A percentile compares a stretch with the other conserved stretches of the same genome.
phyloP scores from a whole-genome alignment of 2,888 invertebrate genomes.

The Minunthozetes semirufus region DNA sequence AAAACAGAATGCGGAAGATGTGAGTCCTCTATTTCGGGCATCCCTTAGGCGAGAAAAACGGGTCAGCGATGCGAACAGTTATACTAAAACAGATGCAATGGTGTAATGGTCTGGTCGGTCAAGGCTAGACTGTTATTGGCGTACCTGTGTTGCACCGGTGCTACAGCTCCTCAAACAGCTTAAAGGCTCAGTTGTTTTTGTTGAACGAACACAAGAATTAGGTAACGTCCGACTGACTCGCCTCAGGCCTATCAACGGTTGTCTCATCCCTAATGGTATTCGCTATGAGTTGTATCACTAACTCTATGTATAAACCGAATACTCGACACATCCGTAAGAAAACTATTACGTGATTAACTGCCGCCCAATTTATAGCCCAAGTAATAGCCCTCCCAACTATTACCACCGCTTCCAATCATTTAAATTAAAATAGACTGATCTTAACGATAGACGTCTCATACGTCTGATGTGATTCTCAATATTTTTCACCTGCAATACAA shows the following conservation, averaged over 20 bases:
- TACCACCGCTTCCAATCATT: slow-evolving; percentile 1
- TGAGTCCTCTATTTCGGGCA: slow-evolving; percentile 5
- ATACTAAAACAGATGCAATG: neutral
- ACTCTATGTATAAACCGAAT: neutral
- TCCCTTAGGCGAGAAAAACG: slow-evolving; percentile 21
- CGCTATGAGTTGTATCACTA: neutral
- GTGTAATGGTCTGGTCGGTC: slow-evolving; percentile 4
- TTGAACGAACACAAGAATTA: neutral
- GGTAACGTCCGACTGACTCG: slow-evolving; percentile 10
- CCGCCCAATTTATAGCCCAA: neutral
- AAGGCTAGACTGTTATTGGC: neutral
- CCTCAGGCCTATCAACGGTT: slow-evolving; percentile 20
- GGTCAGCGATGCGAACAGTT: slow-evolving; percentile 12
- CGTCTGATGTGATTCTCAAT: neutral
- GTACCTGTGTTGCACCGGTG: neutral
- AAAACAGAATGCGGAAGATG: slow-evolving; percentile 9
- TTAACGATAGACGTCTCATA: neutral
- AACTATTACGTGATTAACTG: slow-evolving; percentile 1
- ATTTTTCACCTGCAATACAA: neutral
- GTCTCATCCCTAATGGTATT: neutral
- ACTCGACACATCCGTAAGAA: slow-evolving; percentile 8
- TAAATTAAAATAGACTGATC: neutral
- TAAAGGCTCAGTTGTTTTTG: slow-evolving; percentile 1
- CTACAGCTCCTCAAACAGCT: neutral
- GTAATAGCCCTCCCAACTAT: slow-evolving; percentile 3